phyloP scores from a whole-genome alignment of 2,888 invertebrate species.

The Parnassius orleans region DNA sequence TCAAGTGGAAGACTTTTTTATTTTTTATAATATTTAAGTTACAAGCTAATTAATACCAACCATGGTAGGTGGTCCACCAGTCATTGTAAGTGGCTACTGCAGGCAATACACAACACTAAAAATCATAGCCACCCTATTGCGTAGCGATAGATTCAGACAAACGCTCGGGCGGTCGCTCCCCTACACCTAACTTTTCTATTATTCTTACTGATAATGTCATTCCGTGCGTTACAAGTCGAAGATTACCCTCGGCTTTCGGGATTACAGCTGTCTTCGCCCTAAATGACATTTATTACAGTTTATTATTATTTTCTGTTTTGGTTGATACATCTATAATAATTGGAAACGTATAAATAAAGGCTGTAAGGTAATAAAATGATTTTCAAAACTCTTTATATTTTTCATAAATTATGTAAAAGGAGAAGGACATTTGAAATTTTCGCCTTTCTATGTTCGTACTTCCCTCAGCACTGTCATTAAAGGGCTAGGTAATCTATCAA shows the following conservation, averaged over 20 bases:
- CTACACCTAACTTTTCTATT: slow-evolving; percentile 57
- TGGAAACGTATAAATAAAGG: too few species aligned
- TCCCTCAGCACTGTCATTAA: too few species aligned
- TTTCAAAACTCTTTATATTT: too few species aligned
- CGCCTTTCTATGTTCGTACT: too few species aligned
- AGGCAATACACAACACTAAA: not conserved
- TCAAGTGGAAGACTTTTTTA: too few species aligned
- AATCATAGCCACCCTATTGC: slow-evolving; percentile 45
- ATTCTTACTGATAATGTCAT: slow-evolving; percentile 59
- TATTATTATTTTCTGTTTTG: slow-evolving; percentile 19
- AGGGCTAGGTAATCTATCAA: too few species aligned
- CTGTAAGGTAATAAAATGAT: too few species aligned
- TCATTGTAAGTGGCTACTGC: too few species aligned
- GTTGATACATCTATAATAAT: not conserved
- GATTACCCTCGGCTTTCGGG: slow-evolving; percentile 56
- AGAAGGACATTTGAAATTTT: not conserved
- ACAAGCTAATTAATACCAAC: too few species aligned
- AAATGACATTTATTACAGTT: slow-evolving; percentile 28
- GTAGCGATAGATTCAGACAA: slow-evolving; percentile 56
- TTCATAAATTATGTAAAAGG: too few species aligned
- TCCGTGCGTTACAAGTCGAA: slow-evolving; percentile 51
- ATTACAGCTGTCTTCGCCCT: slow-evolving; percentile 42
- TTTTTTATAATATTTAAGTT: too few species aligned
- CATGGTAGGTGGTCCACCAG: too few species aligned
- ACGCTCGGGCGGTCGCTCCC: slow-evolving; percentile 43